Percentiles rank a stretch among this genome's conserved stretches.
Evolutionary conservation across 1,140 invertebrate species (phyloP).

Genomic region (Drosophila melanica): DNA sequence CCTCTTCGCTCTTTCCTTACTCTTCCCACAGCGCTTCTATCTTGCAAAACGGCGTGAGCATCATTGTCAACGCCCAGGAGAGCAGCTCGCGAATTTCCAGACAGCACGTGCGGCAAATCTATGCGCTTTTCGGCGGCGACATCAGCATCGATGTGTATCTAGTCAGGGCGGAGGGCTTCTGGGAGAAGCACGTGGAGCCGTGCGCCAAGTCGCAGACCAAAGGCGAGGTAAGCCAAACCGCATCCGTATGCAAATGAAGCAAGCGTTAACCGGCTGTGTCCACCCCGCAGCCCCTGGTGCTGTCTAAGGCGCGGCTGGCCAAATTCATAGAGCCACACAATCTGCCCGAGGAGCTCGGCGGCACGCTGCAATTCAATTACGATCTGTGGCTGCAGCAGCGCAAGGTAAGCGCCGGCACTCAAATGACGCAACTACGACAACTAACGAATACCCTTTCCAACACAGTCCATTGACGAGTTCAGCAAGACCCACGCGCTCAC

Average conservation of each 20-base stretch:
- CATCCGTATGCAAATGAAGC: background rate
- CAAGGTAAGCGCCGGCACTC: conserved; percentile 86
- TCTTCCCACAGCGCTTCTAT: conserved; percentile 55
- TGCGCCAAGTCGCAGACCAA: conserved; percentile 88
- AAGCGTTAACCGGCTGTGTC: background rate
- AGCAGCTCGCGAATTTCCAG: conserved; percentile 87
- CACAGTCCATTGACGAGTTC: conserved; percentile 87
- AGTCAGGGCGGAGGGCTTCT: conserved; percentile 89
- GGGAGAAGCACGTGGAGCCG: conserved; percentile 90
- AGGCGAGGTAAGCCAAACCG: conserved; percentile 85
- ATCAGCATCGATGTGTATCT: conserved; percentile 86
- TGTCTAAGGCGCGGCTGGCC: conserved; percentile 87
- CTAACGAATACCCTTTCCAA: background rate
- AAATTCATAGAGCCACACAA: conserved; percentile 89
- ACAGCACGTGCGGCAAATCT: conserved; percentile 86
- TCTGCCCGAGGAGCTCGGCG: conserved; percentile 92
- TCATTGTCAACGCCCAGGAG: conserved; percentile 88
- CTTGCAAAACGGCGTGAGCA: conserved; percentile 85
- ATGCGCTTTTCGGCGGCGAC: conserved; percentile 85
- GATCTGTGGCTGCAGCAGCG: conserved; percentile 92
- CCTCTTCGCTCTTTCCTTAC: background rate
- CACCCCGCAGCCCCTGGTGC: conserved; percentile 86
- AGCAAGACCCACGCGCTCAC: conserved; percentile 85
- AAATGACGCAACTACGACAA: background rate
- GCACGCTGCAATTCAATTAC: conserved; percentile 91